Base-by-base conservation (phyloP, 2,113 vertebrate species). In the Rallus limicola region DNA sequence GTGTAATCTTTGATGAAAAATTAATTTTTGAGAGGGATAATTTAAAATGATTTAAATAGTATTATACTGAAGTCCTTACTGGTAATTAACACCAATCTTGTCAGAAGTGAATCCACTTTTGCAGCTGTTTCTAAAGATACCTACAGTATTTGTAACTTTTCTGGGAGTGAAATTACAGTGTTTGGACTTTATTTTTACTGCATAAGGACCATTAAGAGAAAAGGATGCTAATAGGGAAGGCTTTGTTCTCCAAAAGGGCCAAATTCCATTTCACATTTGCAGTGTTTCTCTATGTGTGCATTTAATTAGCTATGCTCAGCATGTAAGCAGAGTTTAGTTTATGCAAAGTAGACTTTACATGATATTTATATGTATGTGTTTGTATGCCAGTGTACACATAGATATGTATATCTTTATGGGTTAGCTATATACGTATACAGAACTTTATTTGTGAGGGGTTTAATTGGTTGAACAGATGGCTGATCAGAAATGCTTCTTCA, bases 1-100 rank as follows among this genome's bases (percentile, higher is more conserved):
- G 97, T 98, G 98, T 98, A 98, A 98, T 98, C 97, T 97, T 98
- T 97, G 98, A 98, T 97, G 97, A 98, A 98, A 98, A 98, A 98
- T 97, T 98, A 97, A 98, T 98, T 98, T 98, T 98, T 98, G 97
- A 98, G 98, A 98, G 98, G 98, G 98, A 98, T 98, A 96, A 99
- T 98, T 98, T 99, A 98, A 98, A 98, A 98, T 98, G 98, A 98
- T 98, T 98, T 98, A 98, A 98, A 98, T 98, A 98, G 98, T 98
- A 98, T 98, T 98, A 98, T 98, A 96, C 97, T 98, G 97, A 98
- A 98, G 97, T 98, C 98, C 98, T 98, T 97, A 97, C 97, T 97
- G 95, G 98, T 98, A 98, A 99, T 99, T 98, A 99, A 98, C 98
- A 97, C 97, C 97, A 97, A 97, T 98, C 97, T 98, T 97, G 97